phyloP scores from a whole-genome alignment of 2,113 vertebrate species.

The Epinephelus lanceolatus region DNA sequence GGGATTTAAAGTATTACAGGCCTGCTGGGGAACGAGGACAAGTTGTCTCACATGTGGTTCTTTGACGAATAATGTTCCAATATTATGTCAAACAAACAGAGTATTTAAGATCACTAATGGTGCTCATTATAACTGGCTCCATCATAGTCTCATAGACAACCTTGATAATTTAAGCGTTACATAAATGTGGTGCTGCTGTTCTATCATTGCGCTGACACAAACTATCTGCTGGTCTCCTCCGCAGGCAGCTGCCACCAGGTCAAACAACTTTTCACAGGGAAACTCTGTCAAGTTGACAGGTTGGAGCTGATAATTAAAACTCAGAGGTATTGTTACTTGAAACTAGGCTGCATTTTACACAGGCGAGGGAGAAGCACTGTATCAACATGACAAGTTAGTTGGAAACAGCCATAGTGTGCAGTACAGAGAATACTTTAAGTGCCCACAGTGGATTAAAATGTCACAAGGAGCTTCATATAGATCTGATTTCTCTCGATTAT shows the following conservation, averaged over 20 bases:
- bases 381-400: slow-evolving; percentile 58
- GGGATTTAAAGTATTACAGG: slow-evolving; percentile 8
- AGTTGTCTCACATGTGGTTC: slow-evolving; percentile 12
- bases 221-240: slow-evolving; percentile 24
- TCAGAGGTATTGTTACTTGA: slow-evolving; percentile 62
- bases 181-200: slow-evolving; percentile 2
- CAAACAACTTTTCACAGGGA: slow-evolving; percentile 57
- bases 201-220: slow-evolving; percentile 41
- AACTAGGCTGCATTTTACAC: slow-evolving; percentile 54
- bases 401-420: slow-evolving; percentile 14
- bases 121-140: background rate
- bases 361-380: slow-evolving; percentile 31
- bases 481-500: slow-evolving; percentile 63
- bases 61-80: slow-evolving; percentile 2
- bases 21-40: slow-evolving; percentile 14
- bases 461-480: slow-evolving; percentile 37
- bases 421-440: slow-evolving; percentile 36
- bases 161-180: background rate
- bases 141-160: slow-evolving; percentile 11
- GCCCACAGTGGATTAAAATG: slow-evolving; percentile 45
- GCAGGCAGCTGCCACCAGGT: slow-evolving; percentile 51
- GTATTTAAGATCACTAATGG: background rate
- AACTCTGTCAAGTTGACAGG: slow-evolving; percentile 62
- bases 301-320: slow-evolving; percentile 71
- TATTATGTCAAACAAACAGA: slow-evolving; percentile 12